Percentiles rank a stretch among this genome's conserved stretches.
phyloP scores from a whole-genome alignment of 2,797 vertebrate genomes.

The Pipistrellus kuhlii region DNA sequence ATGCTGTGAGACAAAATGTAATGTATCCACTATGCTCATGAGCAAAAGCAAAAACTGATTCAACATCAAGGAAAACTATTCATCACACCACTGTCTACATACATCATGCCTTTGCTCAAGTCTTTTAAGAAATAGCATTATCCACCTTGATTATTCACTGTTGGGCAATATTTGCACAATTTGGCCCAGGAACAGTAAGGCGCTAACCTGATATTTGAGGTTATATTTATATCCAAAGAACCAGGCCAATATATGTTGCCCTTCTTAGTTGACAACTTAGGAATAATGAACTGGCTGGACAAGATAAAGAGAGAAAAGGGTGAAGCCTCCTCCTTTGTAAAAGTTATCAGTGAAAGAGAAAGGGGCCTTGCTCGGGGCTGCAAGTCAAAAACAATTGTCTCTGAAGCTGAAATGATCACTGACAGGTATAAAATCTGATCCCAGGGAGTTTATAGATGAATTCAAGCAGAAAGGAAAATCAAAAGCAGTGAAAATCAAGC shows the following conservation, averaged over 20 bases:
- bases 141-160: slow-evolving; percentile 65
- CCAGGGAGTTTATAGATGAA: slow-evolving; percentile 48
- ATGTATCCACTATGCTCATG: not conserved
- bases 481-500: slow-evolving; percentile 73
- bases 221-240: slow-evolving; percentile 74
- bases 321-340: slow-evolving; percentile 27
- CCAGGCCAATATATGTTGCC: slow-evolving; percentile 9
- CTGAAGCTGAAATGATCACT: slow-evolving; percentile 57
- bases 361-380: not conserved
- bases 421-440: slow-evolving; percentile 71
- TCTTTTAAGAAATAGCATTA: slow-evolving; percentile 2
- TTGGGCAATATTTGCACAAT: slow-evolving; percentile 67
- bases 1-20: not conserved
- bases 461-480: slow-evolving; percentile 67
- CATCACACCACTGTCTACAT: not conserved
- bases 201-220: slow-evolving; percentile 52
- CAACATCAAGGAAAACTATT: not conserved
- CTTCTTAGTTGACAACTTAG: slow-evolving; percentile 7
- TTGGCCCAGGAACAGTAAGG: slow-evolving; percentile 53
- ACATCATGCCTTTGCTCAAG: not conserved
- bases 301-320: slow-evolving; percentile 26
- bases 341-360: slow-evolving; percentile 1
- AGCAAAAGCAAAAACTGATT: slow-evolving; percentile 15
- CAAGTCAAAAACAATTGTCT: slow-evolving; percentile 63
- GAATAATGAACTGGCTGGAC: slow-evolving; percentile 77